phyloP scores from a whole-genome alignment of 2,888 invertebrate genomes.

The Scaptomyza caliginosa region DNA sequence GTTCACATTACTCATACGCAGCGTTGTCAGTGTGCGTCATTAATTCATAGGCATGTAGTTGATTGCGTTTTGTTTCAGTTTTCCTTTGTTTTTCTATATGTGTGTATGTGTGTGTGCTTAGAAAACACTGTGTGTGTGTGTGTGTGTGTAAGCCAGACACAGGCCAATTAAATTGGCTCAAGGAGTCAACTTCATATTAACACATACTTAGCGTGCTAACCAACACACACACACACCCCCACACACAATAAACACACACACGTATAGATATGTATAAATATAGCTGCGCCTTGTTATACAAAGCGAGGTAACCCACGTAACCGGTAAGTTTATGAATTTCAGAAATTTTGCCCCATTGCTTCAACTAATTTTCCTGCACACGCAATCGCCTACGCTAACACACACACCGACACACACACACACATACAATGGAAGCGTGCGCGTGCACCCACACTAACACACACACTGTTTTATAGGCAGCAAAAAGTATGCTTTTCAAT shows the following conservation, averaged over 20 bases:
- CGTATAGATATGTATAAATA: background rate
- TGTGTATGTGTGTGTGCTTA: background rate
- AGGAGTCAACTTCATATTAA: constrained; percentile 75
- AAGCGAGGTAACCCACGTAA: constrained; percentile 40
- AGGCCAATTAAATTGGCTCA: constrained; percentile 72
- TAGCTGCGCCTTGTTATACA: constrained; percentile 7
- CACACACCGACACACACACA: constrained; percentile 10
- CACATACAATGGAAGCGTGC: no score
- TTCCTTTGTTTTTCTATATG: constrained; percentile 18
- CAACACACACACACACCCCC: constrained; percentile 9
- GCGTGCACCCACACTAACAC: background rate
- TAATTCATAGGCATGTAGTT: constrained; percentile 76
- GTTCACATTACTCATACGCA: constrained; percentile 52
- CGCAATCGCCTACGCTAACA: constrained; percentile 42
- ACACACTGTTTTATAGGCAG: background rate
- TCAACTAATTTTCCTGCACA: constrained; percentile 68
- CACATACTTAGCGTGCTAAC: constrained; percentile 62
- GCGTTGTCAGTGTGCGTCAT: constrained; percentile 51
- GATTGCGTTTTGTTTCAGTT: constrained; percentile 64
- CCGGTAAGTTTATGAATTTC: constrained; percentile 70
- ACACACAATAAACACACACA: background rate
- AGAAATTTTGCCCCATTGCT: constrained; percentile 66
- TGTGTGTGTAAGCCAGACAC: constrained; percentile 33
- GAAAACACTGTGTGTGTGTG: background rate
- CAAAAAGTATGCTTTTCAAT: constrained; percentile 37